A percentile compares a stretch with the other conserved stretches of the same genome.
Evolutionary conservation across 2,888 invertebrate genomes (phyloP).

Genomic region (Drosophila meridiana): DNA sequence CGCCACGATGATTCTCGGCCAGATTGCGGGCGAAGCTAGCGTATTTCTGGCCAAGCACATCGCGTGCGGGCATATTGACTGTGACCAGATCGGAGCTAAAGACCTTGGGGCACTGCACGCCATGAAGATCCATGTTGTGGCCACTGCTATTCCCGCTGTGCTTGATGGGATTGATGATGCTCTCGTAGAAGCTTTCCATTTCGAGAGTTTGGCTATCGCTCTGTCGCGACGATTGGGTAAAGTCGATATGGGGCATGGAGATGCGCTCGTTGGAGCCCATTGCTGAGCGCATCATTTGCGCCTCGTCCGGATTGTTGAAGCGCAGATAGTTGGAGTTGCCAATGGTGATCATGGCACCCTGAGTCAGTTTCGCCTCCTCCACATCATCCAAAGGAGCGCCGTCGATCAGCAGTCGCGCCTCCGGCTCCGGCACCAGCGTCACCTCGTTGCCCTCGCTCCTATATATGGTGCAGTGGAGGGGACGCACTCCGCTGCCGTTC

Average conservation of each 20-base stretch:
- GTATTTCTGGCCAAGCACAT: constrained; percentile 90
- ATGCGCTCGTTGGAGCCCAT: constrained; percentile 89
- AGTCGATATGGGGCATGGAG: constrained; percentile 92
- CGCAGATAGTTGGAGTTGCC: constrained; percentile 96
- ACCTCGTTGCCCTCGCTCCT: constrained; percentile 92
- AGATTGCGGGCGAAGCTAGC: constrained; percentile 88
- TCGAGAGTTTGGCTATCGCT: constrained; percentile 57
- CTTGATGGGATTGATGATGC: constrained; percentile 72
- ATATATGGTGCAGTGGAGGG: constrained; percentile 94
- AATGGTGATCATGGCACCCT: constrained; percentile 96
- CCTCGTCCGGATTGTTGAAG: constrained; percentile 96
- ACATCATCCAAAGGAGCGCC: constrained; percentile 88
- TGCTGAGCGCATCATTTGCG: constrained; percentile 93
- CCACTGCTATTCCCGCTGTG: constrained; percentile 18
- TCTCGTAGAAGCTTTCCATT: constrained; percentile 82
- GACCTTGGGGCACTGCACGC: constrained; percentile 89
- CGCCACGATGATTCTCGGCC: constrained; percentile 85
- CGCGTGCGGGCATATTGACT: constrained; percentile 92
- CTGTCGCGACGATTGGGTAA: constrained; percentile 80
- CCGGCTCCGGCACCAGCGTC: constrained; percentile 91
- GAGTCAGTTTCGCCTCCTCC: constrained; percentile 91
- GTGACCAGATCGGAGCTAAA: constrained; percentile 92
- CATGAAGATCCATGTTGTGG: constrained; percentile 86
- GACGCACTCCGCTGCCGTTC: constrained; percentile 93
- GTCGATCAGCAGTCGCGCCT: constrained; percentile 90